phyloP scores from a whole-genome alignment of 2,888 invertebrate species.

The Rhyacophila evoluta region DNA sequence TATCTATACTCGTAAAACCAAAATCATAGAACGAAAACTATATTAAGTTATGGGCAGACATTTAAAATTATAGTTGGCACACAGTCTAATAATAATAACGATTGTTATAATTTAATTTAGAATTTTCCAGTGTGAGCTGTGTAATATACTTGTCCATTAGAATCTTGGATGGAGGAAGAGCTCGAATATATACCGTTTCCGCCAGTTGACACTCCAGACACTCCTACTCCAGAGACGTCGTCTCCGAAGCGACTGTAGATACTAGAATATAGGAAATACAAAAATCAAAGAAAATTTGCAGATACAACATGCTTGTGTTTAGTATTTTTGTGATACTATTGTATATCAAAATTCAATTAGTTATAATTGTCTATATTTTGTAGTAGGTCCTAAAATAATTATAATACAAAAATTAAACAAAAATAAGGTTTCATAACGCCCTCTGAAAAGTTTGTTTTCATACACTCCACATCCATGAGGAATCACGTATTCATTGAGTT shows the following conservation, averaged over 20 bases:
- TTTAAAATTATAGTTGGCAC: slow-evolving; percentile 30
- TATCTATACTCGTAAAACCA: background rate
- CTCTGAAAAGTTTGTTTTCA: too few species aligned
- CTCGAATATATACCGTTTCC: slow-evolving; percentile 67
- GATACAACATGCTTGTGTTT: too few species aligned
- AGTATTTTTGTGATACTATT: too few species aligned
- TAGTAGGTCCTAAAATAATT: too few species aligned
- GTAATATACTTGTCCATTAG: slow-evolving; percentile 66
- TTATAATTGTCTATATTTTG: too few species aligned
- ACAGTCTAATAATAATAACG: background rate
- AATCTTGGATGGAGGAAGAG: slow-evolving; percentile 64
- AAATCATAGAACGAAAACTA: background rate
- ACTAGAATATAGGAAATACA: slow-evolving; percentile 26
- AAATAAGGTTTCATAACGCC: too few species aligned
- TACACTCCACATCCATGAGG: too few species aligned
- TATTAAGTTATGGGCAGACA: background rate
- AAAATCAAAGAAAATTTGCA: too few species aligned
- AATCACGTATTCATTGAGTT: too few species aligned
- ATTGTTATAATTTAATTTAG: slow-evolving; percentile 55
- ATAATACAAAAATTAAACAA: too few species aligned
- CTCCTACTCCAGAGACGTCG: slow-evolving; percentile 59
- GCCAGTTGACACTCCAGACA: slow-evolving; percentile 62
- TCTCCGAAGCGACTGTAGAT: slow-evolving; percentile 64
- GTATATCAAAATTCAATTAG: too few species aligned
- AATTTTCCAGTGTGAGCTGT: slow-evolving; percentile 66